Evolutionary conservation across 1,140 invertebrate genomes (phyloP).

Genomic region (Teleogryllus occipitalis): DNA sequence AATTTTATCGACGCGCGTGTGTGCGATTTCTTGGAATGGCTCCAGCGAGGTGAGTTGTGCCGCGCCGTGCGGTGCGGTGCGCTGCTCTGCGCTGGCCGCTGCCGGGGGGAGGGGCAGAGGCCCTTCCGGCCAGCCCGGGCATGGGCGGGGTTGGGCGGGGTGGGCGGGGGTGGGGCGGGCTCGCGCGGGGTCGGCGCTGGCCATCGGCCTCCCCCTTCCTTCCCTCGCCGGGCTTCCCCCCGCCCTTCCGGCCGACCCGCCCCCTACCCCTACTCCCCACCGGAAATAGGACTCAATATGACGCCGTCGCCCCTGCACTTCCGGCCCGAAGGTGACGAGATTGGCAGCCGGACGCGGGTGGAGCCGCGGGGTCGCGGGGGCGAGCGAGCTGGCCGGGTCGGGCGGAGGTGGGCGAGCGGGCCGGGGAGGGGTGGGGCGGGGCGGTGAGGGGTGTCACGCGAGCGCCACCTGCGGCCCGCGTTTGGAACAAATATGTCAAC

Average conservation of each 20-base stretch:
- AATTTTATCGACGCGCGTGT: too few relatives aligned
- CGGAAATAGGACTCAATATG: constrained; percentile 4
- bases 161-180: too few relatives aligned
- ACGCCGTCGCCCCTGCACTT: not conserved
- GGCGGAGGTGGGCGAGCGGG: too few relatives aligned
- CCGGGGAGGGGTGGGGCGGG: too few relatives aligned
- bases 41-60: too few relatives aligned
- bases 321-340: not conserved
- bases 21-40: too few relatives aligned
- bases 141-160: too few relatives aligned
- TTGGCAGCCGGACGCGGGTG: not conserved
- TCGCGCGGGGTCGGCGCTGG: not conserved
- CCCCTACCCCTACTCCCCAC: not conserved
- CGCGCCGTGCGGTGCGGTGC: too few relatives aligned
- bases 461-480: not conserved
- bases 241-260: not conserved
- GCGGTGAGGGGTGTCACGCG: not conserved
- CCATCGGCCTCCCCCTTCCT: not conserved
- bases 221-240: not conserved
- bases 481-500: not conserved
- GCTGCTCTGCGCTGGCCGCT: too few relatives aligned
- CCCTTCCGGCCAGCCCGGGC: too few relatives aligned
- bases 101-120: too few relatives aligned
- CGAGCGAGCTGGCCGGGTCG: too few relatives aligned
- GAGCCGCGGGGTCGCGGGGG: not conserved